Evolutionary conservation across 2,888 invertebrate species (phyloP).

Genomic region (Dusona sp.): DNA sequence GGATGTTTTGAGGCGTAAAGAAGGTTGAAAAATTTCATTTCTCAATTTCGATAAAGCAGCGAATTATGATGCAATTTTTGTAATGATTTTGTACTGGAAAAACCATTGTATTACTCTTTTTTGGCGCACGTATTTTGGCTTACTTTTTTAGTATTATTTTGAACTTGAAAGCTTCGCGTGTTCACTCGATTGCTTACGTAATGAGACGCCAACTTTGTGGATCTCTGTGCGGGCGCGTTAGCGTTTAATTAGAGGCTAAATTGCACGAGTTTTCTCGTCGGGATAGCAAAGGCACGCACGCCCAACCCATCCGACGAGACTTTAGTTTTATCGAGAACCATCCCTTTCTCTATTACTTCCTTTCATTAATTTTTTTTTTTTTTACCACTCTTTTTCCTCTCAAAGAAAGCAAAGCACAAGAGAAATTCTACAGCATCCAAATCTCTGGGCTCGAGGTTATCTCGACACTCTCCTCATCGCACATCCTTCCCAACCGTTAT

Average conservation of each 20-base stretch:
- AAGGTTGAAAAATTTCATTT: not conserved
- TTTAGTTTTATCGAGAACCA: slow-evolving; percentile 43
- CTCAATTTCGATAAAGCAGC: not conserved
- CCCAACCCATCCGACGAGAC: slow-evolving; percentile 37
- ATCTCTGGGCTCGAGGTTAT: slow-evolving; percentile 6
- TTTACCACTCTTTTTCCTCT: not conserved
- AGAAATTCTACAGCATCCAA: not conserved
- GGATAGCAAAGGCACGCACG: slow-evolving; percentile 53
- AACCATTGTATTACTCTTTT: not conserved
- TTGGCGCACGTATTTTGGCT: not conserved
- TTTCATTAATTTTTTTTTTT: not conserved
- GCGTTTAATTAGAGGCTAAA: slow-evolving; percentile 67
- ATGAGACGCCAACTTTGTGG: slow-evolving; percentile 60
- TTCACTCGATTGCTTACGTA: slow-evolving; percentile 63
- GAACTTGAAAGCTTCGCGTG: not conserved
- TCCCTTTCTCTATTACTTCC: not conserved
- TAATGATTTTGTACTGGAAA: not conserved
- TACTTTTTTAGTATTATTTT: not conserved
- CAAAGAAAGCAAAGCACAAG: slow-evolving; percentile 3
- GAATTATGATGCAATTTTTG: not conserved
- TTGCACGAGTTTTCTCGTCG: slow-evolving; percentile 65
- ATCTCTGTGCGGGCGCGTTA: slow-evolving; percentile 51
- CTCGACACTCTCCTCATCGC: slow-evolving; percentile 13
- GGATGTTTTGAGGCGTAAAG: no score
- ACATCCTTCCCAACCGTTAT: not conserved